These are phyloP conservation scores for Cryptocheilus praepositus DNA, from an alignment of 2,888 invertebrate species.

Conservation along the genomic window DNA sequence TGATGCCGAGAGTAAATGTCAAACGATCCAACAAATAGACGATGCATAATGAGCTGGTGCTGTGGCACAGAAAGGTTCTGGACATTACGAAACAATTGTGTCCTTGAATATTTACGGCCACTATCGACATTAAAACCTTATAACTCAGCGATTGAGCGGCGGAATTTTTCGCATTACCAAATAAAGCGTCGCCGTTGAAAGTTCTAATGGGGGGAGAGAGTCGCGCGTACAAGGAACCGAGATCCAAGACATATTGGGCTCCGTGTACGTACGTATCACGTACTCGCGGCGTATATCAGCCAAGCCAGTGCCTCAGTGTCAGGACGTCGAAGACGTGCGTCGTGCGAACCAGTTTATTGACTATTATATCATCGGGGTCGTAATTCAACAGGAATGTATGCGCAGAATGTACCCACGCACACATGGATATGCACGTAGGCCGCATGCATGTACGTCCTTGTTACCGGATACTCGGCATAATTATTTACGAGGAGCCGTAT, in stretches of 20 bases:
- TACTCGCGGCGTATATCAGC: constrained; percentile 7
- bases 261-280: background rate
- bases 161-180: too few relatives aligned
- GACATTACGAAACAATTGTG: too few relatives aligned
- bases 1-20: too few relatives aligned
- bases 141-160: too few relatives aligned
- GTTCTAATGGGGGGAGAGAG: background rate
- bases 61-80: too few relatives aligned
- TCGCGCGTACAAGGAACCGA: too few relatives aligned
- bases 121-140: too few relatives aligned
- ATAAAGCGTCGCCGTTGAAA: background rate
- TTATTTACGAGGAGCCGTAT: constrained; percentile 49
- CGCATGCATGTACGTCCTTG: constrained; percentile 31
- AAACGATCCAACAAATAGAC: too few relatives aligned
- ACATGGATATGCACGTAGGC: constrained; percentile 23
- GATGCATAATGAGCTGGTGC: too few relatives aligned
- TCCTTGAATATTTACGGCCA: too few relatives aligned
- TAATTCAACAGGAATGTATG: constrained; percentile 44
- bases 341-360: constrained; percentile 58
- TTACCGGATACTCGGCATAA: constrained; percentile 32
- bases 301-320: constrained; percentile 11
- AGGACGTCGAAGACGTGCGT: constrained; percentile 20
- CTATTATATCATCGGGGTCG: constrained; percentile 50
- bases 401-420: constrained; percentile 4
- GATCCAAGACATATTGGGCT: too few relatives aligned